Percentiles rank a stretch among this genome's conserved stretches.
These are phyloP conservation scores for Limnephilus lunatus DNA, from an alignment of 2,888 invertebrate genomes.

Conservation along the genomic window DNA sequence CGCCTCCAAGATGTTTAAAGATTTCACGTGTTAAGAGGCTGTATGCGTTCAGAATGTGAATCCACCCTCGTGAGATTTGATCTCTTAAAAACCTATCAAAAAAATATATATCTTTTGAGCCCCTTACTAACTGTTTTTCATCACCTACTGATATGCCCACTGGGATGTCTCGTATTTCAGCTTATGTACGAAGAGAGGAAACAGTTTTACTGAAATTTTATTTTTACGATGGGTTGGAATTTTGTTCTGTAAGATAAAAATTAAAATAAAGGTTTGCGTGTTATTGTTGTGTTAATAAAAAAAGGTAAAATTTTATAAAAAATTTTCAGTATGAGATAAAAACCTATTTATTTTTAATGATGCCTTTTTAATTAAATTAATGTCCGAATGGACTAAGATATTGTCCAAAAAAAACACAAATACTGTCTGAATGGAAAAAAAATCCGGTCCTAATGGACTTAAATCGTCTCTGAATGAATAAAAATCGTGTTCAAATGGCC, in stretches of 20 bases:
- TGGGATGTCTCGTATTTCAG: background rate
- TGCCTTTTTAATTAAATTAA: no score
- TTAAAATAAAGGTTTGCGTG: no score
- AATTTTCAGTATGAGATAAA: no score
- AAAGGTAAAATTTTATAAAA: no score
- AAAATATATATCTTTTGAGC: background rate
- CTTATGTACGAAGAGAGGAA: background rate
- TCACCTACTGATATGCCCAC: background rate
- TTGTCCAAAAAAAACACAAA: no score
- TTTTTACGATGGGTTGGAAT: background rate
- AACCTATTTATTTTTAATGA: no score
- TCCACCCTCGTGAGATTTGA: background rate
- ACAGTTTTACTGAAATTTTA: background rate
- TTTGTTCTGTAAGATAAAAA: background rate
- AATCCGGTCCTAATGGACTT: no score
- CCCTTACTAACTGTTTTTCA: background rate
- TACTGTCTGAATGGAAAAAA: no score
- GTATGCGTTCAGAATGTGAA: background rate
- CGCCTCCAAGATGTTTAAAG: background rate
- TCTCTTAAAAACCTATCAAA: background rate
- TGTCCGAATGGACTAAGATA: no score
- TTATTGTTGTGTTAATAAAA: no score
- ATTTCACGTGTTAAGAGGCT: background rate
- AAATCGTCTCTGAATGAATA: no score
- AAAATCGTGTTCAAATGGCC: no score